Base-by-base conservation (phyloP, 2,888 invertebrate genomes). In the Chrysodeixis includens region DNA sequence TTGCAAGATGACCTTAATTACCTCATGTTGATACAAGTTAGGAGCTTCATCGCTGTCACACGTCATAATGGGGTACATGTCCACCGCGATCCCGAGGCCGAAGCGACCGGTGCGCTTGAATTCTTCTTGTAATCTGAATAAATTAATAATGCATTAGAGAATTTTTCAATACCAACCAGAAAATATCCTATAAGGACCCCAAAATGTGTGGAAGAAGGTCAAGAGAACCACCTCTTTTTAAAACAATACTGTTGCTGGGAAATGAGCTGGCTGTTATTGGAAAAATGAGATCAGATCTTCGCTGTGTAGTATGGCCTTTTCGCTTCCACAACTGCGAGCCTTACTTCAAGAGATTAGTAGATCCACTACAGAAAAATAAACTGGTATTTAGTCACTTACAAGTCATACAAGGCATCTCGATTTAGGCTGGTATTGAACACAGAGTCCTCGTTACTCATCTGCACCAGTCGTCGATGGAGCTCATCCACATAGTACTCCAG, bases 41-140 rank as follows among this genome's bases (percentile, higher is more conserved):
- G 97, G 97, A 0, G 97, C 97, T 83, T 97, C 96, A 61, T 96
- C 95, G 56, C 97, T 96, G 58, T 97, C 96, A 68, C 97, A 97
- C 0, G 96, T 97, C 85, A 96, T 96, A 56, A 97, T 97, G 0
- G 97, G 97, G 71, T 97, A 95, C 90, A 97, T 97, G 79, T 97
- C 97, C 73, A 97, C 82, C 0, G 97, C 96, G 10, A 96, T 88
- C 1, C 97, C 97, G 3, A 97, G 93, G 0, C 97, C 97, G 78
- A 97, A 97, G 54, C 95, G 95, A 8, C 96, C 96, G 78, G 96
- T 96, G 14, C 95, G 92, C 78, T 95, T 95, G 79, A 97, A 95
- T 77, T 97, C 97, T 35, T 95, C 94, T 67, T 95, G 94, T 72
- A 97, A 90, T 84, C 97, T 97, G 78, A 20, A 9, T 1, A 16